Base-by-base conservation (phyloP, 2,113 vertebrate species). In the Casuarius casuarius region DNA sequence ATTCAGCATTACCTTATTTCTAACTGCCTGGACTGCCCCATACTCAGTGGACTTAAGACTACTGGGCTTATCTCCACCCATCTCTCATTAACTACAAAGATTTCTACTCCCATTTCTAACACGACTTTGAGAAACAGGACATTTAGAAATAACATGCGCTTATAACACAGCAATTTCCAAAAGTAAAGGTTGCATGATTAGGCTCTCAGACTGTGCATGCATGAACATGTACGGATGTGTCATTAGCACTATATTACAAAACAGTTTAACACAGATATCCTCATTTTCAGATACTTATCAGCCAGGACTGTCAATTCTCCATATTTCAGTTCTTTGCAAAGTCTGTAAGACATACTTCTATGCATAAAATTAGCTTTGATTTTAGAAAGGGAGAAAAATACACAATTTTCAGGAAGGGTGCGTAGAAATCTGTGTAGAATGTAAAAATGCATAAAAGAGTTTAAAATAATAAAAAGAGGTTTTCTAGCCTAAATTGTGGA, bases 161-260 rank as follows among this genome's bases (percentile, higher is more conserved):
- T 31, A 5, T 19, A 68, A 35, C 42, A 82, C 79, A 89, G 29
- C 28, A 23, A 28, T 28, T 18, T 16, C 19, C 33, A 0, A 9
- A 58, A 61, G 58, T 1, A 11, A 62, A 58, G 35, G 48, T 2
- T 84, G 40, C 49, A 66, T 56, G 80, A 83, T 52, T 0, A 40
- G 59, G 75, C 44, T 48, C 4, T 38, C 66, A 42, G 63, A 7
- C 1, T 38, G 44, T 6, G 71, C 75, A 11, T 15, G 58, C 29
- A 14, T 18, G 31, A 65, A 78, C 42, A 91, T 52, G 91, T 33
- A 56, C 0, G 2, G 8, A 4, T 3, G n/a, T 1, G 0, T 61
- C 90, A 42, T 4, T 73, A 7, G 63, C 22, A n/a, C 23, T 29
- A 1, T 5, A 21, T 74, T 88, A 79, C 66, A 71, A 84, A 81